A percentile compares a stretch with the other conserved stretches of the same genome.
These are phyloP conservation scores for Sylvilagus floridanus DNA, from an alignment of 2,797 vertebrate species.

Conservation along the genomic window DNA sequence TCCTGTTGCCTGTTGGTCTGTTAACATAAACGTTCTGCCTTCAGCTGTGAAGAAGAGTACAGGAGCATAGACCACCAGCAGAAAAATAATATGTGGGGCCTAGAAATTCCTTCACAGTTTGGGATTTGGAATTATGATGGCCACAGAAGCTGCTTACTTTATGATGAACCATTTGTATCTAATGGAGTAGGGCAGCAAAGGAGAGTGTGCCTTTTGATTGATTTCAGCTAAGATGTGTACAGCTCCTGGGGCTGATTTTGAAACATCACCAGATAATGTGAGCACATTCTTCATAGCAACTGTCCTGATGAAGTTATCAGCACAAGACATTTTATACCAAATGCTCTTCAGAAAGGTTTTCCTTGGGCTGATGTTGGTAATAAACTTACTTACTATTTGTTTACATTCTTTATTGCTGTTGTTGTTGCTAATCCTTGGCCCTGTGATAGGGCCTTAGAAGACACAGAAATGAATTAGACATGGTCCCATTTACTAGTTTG, in stretches of 20 bases:
- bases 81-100: neutral
- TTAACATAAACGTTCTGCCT: neutral
- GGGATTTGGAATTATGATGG: neutral
- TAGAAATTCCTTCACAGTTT: neutral
- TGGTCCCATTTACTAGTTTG: neutral
- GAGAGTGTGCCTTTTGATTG: slow-evolving; percentile 27
- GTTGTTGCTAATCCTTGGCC: neutral
- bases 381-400: slow-evolving; percentile 24
- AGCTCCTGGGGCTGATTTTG: slow-evolving; percentile 36
- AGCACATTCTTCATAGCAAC: slow-evolving; percentile 47
- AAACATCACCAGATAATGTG: slow-evolving; percentile 37
- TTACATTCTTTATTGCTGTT: slow-evolving; percentile 19
- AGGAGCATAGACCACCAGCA: neutral
- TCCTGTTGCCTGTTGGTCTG: slow-evolving; percentile 1
- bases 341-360: slow-evolving; percentile 54
- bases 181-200: slow-evolving; percentile 39
- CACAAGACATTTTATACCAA: slow-evolving; percentile 28
- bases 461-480: slow-evolving; percentile 41
- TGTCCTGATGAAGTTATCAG: slow-evolving; percentile 55
- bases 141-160: neutral
- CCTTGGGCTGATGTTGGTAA: slow-evolving; percentile 47
- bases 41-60: neutral
- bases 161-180: slow-evolving; percentile 10
- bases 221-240: slow-evolving; percentile 37
- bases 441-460: neutral